These are phyloP conservation scores for Drusus annulatus DNA, from an alignment of 1,140 invertebrate species.

Conservation along the genomic window DNA sequence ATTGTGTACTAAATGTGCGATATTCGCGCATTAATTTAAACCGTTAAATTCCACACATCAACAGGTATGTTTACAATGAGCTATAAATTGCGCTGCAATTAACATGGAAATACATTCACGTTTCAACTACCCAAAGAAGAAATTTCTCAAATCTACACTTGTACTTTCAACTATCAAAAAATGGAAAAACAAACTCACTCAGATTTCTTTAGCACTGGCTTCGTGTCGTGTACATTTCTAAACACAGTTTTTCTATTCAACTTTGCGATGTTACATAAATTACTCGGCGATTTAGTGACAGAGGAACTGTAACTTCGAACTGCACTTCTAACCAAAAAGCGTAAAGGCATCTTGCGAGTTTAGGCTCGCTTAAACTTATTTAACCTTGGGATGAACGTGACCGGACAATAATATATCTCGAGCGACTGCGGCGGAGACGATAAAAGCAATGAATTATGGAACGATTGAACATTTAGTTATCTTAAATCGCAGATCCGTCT, in stretches of 20 bases:
- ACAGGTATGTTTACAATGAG: no score
- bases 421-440: neutral
- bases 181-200: conserved; percentile 38
- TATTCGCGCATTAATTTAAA: no score
- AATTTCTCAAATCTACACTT: no score
- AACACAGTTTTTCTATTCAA: conserved; percentile 12
- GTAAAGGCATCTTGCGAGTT: conserved; percentile 19
- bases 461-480: conserved; percentile 16
- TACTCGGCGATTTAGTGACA: neutral
- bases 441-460: conserved; percentile 21
- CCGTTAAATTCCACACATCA: no score
- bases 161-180: neutral
- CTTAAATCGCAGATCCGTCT: neutral
- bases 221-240: conserved; percentile 41
- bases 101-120: no score
- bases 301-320: conserved; percentile 23
- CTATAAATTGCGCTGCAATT: no score
- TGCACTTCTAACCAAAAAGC: conserved; percentile 37
- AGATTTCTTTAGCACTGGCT: conserved; percentile 27
- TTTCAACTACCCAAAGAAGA: no score
- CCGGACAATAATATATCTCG: neutral
- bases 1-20: no score
- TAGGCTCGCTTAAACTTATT: neutral
- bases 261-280: conserved; percentile 31
- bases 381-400: neutral